These are phyloP conservation scores for Oreocharis arfaki DNA, from an alignment of 2,113 vertebrate species.

Conservation along the genomic window DNA sequence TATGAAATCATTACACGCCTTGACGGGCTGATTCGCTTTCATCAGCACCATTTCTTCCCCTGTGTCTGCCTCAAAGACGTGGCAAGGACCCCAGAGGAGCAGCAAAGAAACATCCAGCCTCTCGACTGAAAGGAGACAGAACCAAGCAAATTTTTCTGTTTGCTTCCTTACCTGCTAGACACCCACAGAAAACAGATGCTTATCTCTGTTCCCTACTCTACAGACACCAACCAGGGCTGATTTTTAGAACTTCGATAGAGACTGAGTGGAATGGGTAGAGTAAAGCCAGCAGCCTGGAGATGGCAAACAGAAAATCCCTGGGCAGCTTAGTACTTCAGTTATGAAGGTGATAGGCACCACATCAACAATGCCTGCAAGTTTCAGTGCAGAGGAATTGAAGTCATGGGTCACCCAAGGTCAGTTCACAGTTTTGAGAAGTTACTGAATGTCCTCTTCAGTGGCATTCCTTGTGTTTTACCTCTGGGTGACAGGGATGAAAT, in stretches of 20 bases:
- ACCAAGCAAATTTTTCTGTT: background rate
- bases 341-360: background rate
- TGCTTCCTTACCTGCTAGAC: background rate
- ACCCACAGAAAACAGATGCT: background rate
- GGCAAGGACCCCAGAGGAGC: background rate
- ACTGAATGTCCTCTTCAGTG: background rate
- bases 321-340: background rate
- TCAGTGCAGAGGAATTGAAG: background rate
- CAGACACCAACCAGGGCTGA: background rate
- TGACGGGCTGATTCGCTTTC: constrained; percentile 74
- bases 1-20: constrained; percentile 84
- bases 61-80: constrained; percentile 61
- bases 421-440: background rate
- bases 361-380: background rate
- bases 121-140: background rate
- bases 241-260: background rate
- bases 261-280: background rate
- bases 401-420: background rate
- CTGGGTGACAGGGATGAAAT: background rate
- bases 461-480: background rate
- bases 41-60: constrained; percentile 68
- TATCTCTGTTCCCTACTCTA: background rate
- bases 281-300: background rate
- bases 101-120: background rate
- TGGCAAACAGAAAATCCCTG: background rate